Base-by-base conservation (phyloP, 2,113 vertebrate species). In the Pelecanus crispus region DNA sequence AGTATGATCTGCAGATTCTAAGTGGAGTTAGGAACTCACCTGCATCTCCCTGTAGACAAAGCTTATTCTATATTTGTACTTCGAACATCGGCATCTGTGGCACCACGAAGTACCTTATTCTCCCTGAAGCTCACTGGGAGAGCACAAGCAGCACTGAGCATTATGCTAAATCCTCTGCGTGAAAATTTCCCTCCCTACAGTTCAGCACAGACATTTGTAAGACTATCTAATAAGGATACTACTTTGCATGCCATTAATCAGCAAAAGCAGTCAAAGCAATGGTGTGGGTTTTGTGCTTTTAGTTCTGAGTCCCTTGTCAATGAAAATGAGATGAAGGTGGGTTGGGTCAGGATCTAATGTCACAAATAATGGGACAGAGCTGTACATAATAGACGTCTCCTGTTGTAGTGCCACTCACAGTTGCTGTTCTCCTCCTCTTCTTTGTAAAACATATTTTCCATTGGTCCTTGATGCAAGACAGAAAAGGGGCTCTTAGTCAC, bases 371-470 rank as follows among this genome's bases (percentile, higher is more conserved):
- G 5, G 56, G 49, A 59, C 40, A 66, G 22, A 66, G 50, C 26
- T 79, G 9, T 38, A 49, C 2, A 8, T 11, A 72, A 61, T 8
- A 67, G 29, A n/a, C 0, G 0, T 52, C 26, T 90, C 42, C 29
- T 73, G 24, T 40, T 61, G 14, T 47, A 77, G 25, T 25, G 44
- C 25, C 3, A 20, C 36, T 55, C 28, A 34, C 34, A 21, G 22
- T 7, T 47, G 22, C 34, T 38, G 19, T 50, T 49, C 13, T 77
- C 6, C n/a, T 56, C 26, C 17, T 74, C 26, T 58, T 75, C 45
- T 82, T 72, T 68, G 36, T 68, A 50, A 88, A 61, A 25, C 1
- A 0, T 17, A 7, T 59, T 81, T 77, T 50, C 17, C 21, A 16
- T 2, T 61, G 55, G 18, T 62, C n/a, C 44, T 85, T 25, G 10